Evolutionary conservation across 2,113 vertebrate species (phyloP), one percentile per base, ranked within the genome.

Genomic region (Irena cyanogastra): DNA sequence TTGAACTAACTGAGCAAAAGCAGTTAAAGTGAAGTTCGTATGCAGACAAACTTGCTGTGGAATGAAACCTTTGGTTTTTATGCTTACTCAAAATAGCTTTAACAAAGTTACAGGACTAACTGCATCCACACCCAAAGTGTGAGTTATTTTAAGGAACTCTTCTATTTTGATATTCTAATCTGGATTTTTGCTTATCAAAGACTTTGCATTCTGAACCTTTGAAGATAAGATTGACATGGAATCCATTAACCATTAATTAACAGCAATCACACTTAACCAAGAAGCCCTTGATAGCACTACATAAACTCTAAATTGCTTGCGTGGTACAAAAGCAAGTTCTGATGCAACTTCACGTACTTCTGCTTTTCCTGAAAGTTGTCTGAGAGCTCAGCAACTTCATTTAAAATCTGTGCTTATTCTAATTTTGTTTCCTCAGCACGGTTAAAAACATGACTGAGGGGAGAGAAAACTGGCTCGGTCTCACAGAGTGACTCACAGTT

Each of bases 101-200:
- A 70, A 50, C 82, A 70, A 79, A 93, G 65, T 61, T 64, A 44
- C 27, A 68, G 35, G 71, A 63, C 60, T 81, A 86, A 65, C 71
- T 72, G 61, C 28, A 69, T 74, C 94, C 84, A 93, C 90, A 60
- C 82, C 85, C 85, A 63, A 89, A 77, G 23, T 0, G 4, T 5
- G 30, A 80, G 86, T 47, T 92, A 95, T 89, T 96, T 93, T 94
- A 75, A 89, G 89, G 61, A 86, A 35, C 80, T 28, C 22, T 61
- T 82, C 54, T 35, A 17, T 71, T 94, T 68, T 44, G 68, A 31
- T 11, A 27, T 44, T 50, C 56, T 66, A 49, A 20, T 68, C 84
- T 81, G 50, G 21, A 47, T 59, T 15, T 72, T 79, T 57, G 39
- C 64, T 71, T 92, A 60, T 70, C 74, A 71, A 76, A 93, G 57